Conservation (phyloP, 2,113 vertebrate genomes). For the Lathamus discolor region DNA sequence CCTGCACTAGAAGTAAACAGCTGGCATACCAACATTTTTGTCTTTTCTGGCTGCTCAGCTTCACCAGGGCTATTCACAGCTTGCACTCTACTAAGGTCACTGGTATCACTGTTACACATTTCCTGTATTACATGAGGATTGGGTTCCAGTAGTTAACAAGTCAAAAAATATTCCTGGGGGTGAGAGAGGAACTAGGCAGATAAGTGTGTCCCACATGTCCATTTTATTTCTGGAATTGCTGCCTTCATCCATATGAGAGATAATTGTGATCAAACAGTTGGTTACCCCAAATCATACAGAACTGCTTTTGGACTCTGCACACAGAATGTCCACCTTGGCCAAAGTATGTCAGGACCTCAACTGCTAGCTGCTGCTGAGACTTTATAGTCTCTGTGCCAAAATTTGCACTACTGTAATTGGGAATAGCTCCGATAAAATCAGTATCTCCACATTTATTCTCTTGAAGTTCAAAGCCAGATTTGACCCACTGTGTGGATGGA, state of each 20-base stretch:
- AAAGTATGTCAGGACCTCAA: neutral
- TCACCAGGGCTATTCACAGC: constrained; percentile 27
- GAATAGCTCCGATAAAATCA: neutral
- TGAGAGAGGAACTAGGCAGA: constrained; percentile 15
- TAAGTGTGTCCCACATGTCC: neutral
- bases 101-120: constrained; percentile 7
- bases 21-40: neutral
- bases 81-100: constrained; percentile 1
- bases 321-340: neutral
- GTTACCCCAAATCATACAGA: neutral
- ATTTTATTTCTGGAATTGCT: constrained; percentile 18
- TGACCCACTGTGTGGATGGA: neutral
- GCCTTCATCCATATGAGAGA: neutral
- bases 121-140: constrained; percentile 47
- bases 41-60: neutral
- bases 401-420: neutral
- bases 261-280: neutral
- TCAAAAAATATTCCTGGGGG: constrained; percentile 8
- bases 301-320: neutral
- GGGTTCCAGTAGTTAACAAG: constrained; percentile 5
- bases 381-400: neutral
- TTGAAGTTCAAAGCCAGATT: constrained; percentile 1
- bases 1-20: constrained; percentile 26
- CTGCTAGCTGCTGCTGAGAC: neutral
- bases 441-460: neutral